phyloP scores from a whole-genome alignment of 1,140 invertebrate genomes.

The Drosophila equinoxialis region DNA sequence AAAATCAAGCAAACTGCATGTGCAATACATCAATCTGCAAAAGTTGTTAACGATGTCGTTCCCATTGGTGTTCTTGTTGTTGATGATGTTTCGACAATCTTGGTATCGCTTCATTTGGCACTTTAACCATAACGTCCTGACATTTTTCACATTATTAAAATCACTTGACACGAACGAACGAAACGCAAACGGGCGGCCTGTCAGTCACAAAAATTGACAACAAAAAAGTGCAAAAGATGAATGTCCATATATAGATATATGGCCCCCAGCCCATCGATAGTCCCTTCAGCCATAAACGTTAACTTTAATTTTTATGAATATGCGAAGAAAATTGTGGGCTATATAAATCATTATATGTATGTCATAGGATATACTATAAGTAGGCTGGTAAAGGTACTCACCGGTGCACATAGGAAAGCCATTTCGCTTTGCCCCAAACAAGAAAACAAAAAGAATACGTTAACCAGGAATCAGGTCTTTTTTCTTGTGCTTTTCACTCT shows the following conservation, averaged over 20 bases:
- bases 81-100: slow-evolving; percentile 25
- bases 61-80: not conserved
- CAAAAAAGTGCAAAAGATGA: not conserved
- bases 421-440: slow-evolving; percentile 67
- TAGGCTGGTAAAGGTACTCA: slow-evolving; percentile 37
- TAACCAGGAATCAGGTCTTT: not conserved
- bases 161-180: slow-evolving; percentile 51
- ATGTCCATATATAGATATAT: not conserved
- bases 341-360: not conserved
- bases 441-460: slow-evolving; percentile 6
- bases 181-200: slow-evolving; percentile 17
- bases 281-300: not conserved
- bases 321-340: not conserved
- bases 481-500: too few species aligned
- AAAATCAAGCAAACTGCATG: not conserved
- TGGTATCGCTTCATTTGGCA: slow-evolving; percentile 49
- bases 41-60: slow-evolving; percentile 20
- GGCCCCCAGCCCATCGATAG: not conserved
- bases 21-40: slow-evolving; percentile 52
- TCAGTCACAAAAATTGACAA: slow-evolving; percentile 2
- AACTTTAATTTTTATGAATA: slow-evolving; percentile 8
- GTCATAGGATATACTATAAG: not conserved
- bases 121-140: slow-evolving; percentile 56
- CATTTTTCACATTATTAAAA: slow-evolving; percentile 78
- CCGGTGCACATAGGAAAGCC: slow-evolving; percentile 69